Evolutionary conservation across 2,888 invertebrate genomes (phyloP).

Genomic region (Acanthosepion esculentum): DNA sequence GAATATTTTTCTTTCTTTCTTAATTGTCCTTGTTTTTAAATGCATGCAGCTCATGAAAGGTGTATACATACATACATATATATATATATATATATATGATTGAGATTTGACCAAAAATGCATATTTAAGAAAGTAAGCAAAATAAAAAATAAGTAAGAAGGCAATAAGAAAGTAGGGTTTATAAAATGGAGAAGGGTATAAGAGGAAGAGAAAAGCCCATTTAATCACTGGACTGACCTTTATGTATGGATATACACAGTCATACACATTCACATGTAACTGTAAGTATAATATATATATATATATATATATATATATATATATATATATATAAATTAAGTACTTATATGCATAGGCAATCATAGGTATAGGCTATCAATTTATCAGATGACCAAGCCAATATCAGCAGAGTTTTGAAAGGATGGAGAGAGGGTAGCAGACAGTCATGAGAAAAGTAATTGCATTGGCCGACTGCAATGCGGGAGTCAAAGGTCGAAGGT

Average conservation of each 20-base stretch:
- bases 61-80: neutral
- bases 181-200: neutral
- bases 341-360: neutral
- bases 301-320: slow-evolving; percentile 13
- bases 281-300: neutral
- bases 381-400: slow-evolving; percentile 2
- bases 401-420: slow-evolving; percentile 21
- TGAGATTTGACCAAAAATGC: neutral
- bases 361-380: slow-evolving; percentile 17
- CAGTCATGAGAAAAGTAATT: neutral
- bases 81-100: neutral
- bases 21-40: neutral
- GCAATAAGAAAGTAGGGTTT: neutral
- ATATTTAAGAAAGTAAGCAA: neutral
- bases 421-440: slow-evolving; percentile 17
- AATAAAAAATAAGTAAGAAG: neutral
- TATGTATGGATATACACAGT: no score
- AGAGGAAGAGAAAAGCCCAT: neutral
- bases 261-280: no score
- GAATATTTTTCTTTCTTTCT: neutral
- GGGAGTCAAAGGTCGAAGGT: slow-evolving; percentile 33
- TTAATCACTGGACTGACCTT: neutral
- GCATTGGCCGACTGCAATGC: slow-evolving; percentile 33
- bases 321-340: neutral
- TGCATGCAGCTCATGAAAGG: neutral